Conservation (phyloP, 2,888 invertebrate genomes). For the Muschampia plurimacula region DNA sequence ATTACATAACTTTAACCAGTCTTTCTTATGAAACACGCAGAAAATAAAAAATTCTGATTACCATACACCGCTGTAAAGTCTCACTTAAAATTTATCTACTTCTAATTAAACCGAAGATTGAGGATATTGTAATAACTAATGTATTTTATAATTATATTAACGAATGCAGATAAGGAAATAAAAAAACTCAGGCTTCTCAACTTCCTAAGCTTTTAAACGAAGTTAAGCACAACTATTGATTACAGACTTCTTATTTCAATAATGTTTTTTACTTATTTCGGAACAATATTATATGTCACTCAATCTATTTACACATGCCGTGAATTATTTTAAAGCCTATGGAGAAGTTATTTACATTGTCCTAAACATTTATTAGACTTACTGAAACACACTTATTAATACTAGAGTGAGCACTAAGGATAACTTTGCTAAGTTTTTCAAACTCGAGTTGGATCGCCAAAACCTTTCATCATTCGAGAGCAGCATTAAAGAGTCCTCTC, state of each 20-base stretch:
- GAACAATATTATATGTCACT: neutral
- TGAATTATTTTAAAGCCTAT: constrained; percentile 15
- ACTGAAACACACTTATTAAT: constrained; percentile 51
- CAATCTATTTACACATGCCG: constrained; percentile 7
- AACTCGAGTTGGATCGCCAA: constrained; percentile 66
- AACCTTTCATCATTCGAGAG: constrained; percentile 76
- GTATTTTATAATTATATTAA: no score
- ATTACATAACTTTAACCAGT: constrained; percentile 74
- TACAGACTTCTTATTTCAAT: neutral
- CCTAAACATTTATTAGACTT: neutral
- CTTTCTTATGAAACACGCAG: constrained; percentile 58
- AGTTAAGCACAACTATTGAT: neutral
- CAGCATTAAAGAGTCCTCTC: constrained; percentile 77
- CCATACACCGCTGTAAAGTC: neutral
- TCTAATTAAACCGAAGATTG: neutral
- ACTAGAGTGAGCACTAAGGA: constrained; percentile 56
- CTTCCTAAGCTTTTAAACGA: neutral
- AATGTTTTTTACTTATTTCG: neutral
- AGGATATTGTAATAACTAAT: no score
- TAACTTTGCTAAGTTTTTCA: constrained; percentile 54
- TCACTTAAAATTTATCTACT: neutral
- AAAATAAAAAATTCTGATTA: neutral
- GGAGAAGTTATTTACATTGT: constrained; percentile 13
- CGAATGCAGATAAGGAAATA: no score
- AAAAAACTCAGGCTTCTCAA: no score